These are phyloP conservation scores for Pocillopora damicornis DNA, from an alignment of 64 coral and sea anemone species.

Conservation along the genomic window DNA sequence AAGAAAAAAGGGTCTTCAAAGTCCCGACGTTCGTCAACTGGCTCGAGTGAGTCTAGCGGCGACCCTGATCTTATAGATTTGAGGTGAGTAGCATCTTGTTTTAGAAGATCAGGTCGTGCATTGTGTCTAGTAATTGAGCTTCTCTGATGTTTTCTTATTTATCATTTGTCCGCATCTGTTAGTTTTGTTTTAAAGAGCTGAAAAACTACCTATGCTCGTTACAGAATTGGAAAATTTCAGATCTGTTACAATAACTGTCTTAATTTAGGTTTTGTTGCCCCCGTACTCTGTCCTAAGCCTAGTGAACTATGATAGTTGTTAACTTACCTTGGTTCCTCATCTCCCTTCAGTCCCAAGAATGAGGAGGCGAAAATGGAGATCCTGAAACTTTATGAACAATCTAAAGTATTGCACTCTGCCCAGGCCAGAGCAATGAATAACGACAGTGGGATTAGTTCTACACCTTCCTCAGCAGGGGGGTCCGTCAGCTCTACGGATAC, in stretches of 20 bases:
- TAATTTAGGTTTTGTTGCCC: no score
- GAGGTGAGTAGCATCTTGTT: conserved; percentile 21
- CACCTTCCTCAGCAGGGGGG: conserved; percentile 75
- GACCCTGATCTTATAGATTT: conserved; percentile 38
- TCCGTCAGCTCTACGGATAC: conserved; percentile 97
- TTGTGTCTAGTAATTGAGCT: background rate
- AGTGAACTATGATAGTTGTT: no score
- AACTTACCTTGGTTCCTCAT: background rate
- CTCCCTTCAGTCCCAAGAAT: conserved; percentile 7
- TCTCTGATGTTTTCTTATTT: background rate
- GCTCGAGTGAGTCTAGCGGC: conserved; percentile 56
- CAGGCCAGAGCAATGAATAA: conserved; percentile 45
- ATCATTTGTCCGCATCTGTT: no score
- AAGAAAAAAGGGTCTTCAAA: conserved; percentile 35
- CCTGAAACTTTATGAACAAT: conserved; percentile 73
- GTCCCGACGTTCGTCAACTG: conserved; percentile 33
- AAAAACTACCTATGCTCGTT: no score
- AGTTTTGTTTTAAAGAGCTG: no score
- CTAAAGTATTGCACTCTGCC: conserved; percentile 43
- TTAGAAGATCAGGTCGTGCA: background rate
- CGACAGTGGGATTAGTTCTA: conserved; percentile 90
- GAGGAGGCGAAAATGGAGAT: conserved; percentile 64
- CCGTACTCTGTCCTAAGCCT: no score
- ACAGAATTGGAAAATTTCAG: no score
- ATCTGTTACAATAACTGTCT: no score